phyloP scores from a whole-genome alignment of 2,113 vertebrate species.

The Elephantulus edwardii region DNA sequence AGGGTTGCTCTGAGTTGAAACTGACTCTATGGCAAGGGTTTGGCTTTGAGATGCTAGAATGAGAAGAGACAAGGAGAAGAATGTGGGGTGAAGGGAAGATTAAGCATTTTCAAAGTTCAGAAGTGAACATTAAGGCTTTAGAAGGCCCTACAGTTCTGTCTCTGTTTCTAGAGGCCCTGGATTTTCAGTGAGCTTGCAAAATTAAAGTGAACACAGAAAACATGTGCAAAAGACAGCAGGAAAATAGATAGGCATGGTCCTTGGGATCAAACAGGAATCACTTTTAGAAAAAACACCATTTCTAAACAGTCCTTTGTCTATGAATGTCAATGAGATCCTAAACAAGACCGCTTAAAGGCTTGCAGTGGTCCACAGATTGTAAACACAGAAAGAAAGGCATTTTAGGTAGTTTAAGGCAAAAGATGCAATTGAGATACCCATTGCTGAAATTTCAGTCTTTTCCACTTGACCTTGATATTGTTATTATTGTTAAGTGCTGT shows the following conservation, averaged over 20 bases:
- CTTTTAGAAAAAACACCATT: not conserved
- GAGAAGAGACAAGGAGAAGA: not conserved
- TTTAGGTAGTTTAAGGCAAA: not conserved
- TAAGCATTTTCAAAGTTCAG: not conserved
- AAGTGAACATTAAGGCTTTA: not conserved
- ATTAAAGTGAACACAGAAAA: not conserved
- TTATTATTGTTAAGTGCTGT: too few relatives aligned
- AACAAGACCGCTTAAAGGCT: not conserved
- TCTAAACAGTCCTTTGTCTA: not conserved
- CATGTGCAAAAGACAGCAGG: not conserved
- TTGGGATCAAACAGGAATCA: not conserved
- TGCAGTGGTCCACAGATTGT: not conserved
- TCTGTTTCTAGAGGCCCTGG: not conserved
- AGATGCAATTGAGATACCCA: not conserved
- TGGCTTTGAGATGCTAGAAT: not conserved
- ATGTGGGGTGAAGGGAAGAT: not conserved
- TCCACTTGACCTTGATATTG: constrained; percentile 27
- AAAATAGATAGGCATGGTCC: too few relatives aligned
- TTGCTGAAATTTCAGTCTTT: constrained; percentile 2
- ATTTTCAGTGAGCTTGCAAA: not conserved
- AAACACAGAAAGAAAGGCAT: not conserved
- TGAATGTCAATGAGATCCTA: not conserved
- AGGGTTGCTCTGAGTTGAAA: not conserved
- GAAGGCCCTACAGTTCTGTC: not conserved
- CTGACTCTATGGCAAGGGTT: not conserved